Evolutionary conservation across 2,888 invertebrate genomes (phyloP).

Genomic region (Sympetrum striolatum): DNA sequence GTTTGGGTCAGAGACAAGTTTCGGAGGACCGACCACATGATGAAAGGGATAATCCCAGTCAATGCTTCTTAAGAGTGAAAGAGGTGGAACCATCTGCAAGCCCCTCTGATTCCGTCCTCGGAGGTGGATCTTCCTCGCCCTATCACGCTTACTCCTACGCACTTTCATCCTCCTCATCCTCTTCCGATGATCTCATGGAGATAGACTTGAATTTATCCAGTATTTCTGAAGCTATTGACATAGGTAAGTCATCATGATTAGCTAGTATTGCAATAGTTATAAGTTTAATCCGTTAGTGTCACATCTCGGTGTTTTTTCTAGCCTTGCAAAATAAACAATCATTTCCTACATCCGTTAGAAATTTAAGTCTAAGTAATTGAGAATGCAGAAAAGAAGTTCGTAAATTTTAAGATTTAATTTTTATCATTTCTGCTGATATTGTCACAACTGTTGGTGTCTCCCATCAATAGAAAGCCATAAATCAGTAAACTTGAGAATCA

Average conservation of each 20-base stretch:
- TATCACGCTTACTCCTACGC: constrained; percentile 64
- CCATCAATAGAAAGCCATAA: too few relatives aligned
- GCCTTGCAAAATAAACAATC: too few relatives aligned
- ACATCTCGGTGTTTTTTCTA: too few relatives aligned
- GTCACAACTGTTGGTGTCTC: too few relatives aligned
- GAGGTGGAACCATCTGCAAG: constrained; percentile 55
- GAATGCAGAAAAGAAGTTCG: too few relatives aligned
- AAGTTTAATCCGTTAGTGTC: too few relatives aligned
- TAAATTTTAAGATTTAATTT: too few relatives aligned
- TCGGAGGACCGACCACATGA: not conserved
- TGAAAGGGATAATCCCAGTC: not conserved
- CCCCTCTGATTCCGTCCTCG: constrained; percentile 64
- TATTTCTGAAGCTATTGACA: not conserved
- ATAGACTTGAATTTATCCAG: constrained; percentile 52
- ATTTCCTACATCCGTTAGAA: too few relatives aligned
- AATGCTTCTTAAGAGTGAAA: not conserved
- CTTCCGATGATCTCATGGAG: constrained; percentile 70
- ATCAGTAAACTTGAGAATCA: too few relatives aligned
- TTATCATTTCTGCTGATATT: too few relatives aligned
- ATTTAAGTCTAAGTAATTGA: too few relatives aligned
- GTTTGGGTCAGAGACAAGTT: constrained; percentile 56
- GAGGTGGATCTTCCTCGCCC: constrained; percentile 50
- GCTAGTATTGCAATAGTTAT: too few relatives aligned
- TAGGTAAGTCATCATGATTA: not conserved
- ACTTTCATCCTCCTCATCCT: constrained; percentile 75